Evolutionary conservation across 2,113 vertebrate species (phyloP), one percentile per base, ranked within the genome.

Genomic region (Bombycilla garrulus): DNA sequence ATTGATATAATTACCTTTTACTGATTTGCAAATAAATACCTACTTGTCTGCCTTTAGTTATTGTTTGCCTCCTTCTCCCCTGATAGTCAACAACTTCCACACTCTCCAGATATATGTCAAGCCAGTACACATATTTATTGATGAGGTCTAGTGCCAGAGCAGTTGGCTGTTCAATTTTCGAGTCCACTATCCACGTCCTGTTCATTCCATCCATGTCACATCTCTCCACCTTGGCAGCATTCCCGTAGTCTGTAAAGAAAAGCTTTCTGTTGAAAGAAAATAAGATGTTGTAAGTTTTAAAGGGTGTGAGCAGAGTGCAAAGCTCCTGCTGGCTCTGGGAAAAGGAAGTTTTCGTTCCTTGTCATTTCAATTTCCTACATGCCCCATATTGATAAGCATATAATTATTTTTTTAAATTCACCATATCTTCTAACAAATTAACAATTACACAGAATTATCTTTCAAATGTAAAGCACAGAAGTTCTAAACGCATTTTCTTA

Each of bases 191-290:
- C 76, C 98, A 97, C 7, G 98, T 99, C 95, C 99, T 98, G 97
- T 99, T 99, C 76, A 98, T 99, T 92, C 99, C 99, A 82, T 99
- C 99, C 99, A 99, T 99, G 98, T 99, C 99, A 97, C 99, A 99
- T 95, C 98, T 98, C 96, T 99, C 99, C 90, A 99, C 97, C 97
- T 99, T 99, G 97, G 99, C 99, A 80, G 98, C 90, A 15, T 98
- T 98, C 81, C 99, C 99, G 0, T 99, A 99, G 98, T 99, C 99
- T 28, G 99, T 99, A 96, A 99, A 99, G 97, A 99, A 99, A 95
- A 99, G 98, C 98, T 99, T 99, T 93, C 99, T 99, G 98, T 98
- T 95, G 90, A 96, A 96, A 97, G 69, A 97, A 97, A 97, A 96
- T 45, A 90, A 95, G 95, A 96, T 72, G 92, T 92, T 94, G 89